Evolutionary conservation across 2,888 invertebrate species (phyloP), one percentile per base, ranked within the genome.

Genomic region (Mellilla xanthometata): DNA sequence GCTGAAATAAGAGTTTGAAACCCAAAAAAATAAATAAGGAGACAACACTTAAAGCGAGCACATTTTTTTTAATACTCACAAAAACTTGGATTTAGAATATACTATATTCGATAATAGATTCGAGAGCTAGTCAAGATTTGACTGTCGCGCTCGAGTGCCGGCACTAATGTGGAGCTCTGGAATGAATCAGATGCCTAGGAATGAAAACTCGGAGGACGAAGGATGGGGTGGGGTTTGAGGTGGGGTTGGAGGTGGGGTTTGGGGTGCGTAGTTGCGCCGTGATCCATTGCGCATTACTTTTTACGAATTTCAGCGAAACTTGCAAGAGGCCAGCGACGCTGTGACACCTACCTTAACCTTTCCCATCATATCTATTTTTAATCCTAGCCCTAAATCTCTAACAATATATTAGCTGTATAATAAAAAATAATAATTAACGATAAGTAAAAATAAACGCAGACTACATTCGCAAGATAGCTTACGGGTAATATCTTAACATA

Each of bases 251-350:
- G n/a, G n/a, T n/a, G n/a, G 7, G n/a, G 4, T n/a, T n/a, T 11
- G 35, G 30, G 3, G 24, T 1, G 11, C 19, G 26, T 32, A 22
- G 30, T 3, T 44, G 44, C 44, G 44, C 44, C n/a, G 38, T 33
- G n/a, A 5, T 32, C 11, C 28, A 31, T 9, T 45, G 44, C 39
- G 39, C 44, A 39, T 7, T 12, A 10, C 12, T n/a, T 22, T n/a
- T n/a, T 4, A 29, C 35, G 12, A 38, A 29, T 32, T 8, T 23
- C 31, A 29, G 3, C 11, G 24, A 13, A 15, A 33, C 13, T 32
- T 11, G 13, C 39, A 23, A 45, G 15, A 6, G 15, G 12, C 8
- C 12, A 40, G 13, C 34, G 39, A 26, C 40, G 11, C 12, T 13
- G 3, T 35, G 40, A 35, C 39, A 30, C 39, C 22, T 36, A 7